Conservation (phyloP, 2,797 vertebrate genomes). For the Rhincodon typus region DNA sequence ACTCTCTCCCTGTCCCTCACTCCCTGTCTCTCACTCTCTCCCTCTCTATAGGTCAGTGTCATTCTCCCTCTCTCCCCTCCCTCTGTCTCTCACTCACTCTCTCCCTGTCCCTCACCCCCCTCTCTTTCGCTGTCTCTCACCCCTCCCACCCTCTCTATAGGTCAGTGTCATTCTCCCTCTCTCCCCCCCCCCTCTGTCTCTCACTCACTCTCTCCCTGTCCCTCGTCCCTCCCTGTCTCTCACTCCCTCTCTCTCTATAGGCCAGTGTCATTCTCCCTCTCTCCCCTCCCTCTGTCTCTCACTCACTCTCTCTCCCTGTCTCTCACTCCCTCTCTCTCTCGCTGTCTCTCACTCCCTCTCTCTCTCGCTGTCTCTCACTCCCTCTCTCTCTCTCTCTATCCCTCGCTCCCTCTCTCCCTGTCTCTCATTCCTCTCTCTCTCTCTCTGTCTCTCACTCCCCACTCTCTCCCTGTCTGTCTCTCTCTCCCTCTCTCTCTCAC, state of each 20-base stretch:
- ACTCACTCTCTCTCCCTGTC: neutral
- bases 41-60: fast-evolving
- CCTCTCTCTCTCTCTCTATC: neutral
- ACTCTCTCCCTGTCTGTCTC: too few relatives aligned
- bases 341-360: neutral
- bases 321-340: neutral
- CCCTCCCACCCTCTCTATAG: neutral
- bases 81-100: slow-evolving; percentile 50
- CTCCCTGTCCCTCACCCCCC: slow-evolving; percentile 65
- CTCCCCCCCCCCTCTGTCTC: slow-evolving; percentile 83
- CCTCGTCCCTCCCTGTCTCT: slow-evolving; percentile 38
- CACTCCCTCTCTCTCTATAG: neutral
- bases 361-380: neutral
- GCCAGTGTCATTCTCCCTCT: neutral
- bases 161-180: slow-evolving; percentile 68
- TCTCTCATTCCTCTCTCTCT: neutral
- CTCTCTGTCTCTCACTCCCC: too few relatives aligned
- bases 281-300: neutral
- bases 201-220: slow-evolving; percentile 64
- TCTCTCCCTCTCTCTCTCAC: too few relatives aligned
- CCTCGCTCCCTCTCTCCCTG: neutral
- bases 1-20: neutral
- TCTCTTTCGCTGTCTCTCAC: neutral
- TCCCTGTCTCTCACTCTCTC: neutral
- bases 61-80: neutral